These are phyloP conservation scores for Kryptolebias marmoratus DNA, from an alignment of 2,113 vertebrate species.

Conservation along the genomic window DNA sequence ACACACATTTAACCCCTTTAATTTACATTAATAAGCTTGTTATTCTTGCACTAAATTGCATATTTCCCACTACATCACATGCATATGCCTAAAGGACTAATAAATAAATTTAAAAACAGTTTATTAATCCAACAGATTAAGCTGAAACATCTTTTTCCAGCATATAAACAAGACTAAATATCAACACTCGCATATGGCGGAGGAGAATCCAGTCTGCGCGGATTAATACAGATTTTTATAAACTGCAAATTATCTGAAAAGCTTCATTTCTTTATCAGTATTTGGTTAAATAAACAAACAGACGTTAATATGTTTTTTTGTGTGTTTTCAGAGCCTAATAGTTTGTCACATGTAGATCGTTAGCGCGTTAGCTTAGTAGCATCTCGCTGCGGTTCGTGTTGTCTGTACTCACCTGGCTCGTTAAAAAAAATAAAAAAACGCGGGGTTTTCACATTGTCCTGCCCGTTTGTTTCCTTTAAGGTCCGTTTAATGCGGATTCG, in stretches of 20 bases:
- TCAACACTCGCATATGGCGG: conserved; percentile 14
- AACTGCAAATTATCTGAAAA: background rate
- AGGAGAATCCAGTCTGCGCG: background rate
- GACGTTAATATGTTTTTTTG: background rate
- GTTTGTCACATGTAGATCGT: conserved; percentile 54
- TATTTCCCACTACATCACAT: too few species aligned
- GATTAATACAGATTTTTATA: background rate
- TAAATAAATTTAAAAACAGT: background rate
- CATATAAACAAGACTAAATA: conserved; percentile 32
- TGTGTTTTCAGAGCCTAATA: background rate
- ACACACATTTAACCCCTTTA: too few species aligned
- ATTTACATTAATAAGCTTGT: too few species aligned
- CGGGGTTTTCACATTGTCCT: background rate
- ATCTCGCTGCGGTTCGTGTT: background rate
- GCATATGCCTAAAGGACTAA: too few species aligned
- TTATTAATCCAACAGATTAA: background rate
- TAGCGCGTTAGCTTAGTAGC: conserved; percentile 52
- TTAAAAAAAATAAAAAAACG: background rate
- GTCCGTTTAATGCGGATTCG: background rate
- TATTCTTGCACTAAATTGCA: too few species aligned
- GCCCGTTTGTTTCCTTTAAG: background rate
- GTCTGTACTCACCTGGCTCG: conserved; percentile 55
- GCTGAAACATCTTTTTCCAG: background rate
- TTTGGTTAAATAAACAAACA: conserved; percentile 37
- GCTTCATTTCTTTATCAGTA: background rate